Evolutionary conservation across 2,797 vertebrate genomes (phyloP).

Genomic region (Acrossocheilus fasciatus): DNA sequence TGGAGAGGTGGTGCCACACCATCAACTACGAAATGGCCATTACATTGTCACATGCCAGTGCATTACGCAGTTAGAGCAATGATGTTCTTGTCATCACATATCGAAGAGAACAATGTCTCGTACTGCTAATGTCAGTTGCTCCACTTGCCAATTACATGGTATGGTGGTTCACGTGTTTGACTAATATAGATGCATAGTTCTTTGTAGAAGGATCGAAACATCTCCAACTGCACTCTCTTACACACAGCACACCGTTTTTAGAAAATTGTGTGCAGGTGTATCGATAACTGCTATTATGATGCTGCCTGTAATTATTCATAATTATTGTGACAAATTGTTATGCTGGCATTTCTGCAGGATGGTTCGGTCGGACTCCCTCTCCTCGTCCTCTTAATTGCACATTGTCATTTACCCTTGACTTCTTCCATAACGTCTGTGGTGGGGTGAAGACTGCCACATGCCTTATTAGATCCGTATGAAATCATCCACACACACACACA

Average conservation of each 20-base stretch:
- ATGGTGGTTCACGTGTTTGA: constrained; percentile 36
- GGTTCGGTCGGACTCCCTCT: constrained; percentile 12
- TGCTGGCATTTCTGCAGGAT: constrained; percentile 19
- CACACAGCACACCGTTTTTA: constrained; percentile 13
- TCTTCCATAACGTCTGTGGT: constrained; percentile 21
- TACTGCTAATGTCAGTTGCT: constrained; percentile 44
- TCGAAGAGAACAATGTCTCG: constrained; percentile 45
- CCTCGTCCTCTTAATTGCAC: constrained; percentile 44
- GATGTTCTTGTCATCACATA: constrained; percentile 39
- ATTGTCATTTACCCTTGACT: constrained; percentile 49
- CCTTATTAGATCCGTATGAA: constrained; percentile 27
- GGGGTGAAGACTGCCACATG: constrained; percentile 37
- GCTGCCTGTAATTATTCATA: constrained; percentile 48
- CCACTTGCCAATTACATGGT: constrained; percentile 51
- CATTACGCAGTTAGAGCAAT: constrained; percentile 37
- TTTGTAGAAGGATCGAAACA: background rate
- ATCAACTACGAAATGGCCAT: constrained; percentile 46
- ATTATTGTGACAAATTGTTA: constrained; percentile 47
- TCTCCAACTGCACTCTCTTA: constrained; percentile 11
- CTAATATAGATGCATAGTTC: constrained; percentile 29
- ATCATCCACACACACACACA: constrained; percentile 10
- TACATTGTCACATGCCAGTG: constrained; percentile 43
- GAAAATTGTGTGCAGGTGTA: constrained; percentile 38
- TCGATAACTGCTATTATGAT: constrained; percentile 34
- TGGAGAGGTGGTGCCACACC: constrained; percentile 30